These are phyloP conservation scores for Lochmaea crataegi DNA, from an alignment of 2,888 invertebrate species.

Conservation along the genomic window DNA sequence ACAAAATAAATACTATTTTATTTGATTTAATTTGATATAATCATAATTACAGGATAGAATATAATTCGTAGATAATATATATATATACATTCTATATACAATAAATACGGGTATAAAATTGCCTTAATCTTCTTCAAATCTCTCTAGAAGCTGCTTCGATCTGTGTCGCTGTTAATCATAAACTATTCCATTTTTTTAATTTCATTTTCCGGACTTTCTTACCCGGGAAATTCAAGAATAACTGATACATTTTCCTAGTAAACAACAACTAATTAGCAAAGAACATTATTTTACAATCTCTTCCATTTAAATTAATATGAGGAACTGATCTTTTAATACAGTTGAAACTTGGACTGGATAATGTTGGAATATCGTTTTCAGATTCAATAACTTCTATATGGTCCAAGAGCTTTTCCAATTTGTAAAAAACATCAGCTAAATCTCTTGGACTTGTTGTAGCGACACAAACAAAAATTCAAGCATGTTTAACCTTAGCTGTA, in stretches of 20 bases:
- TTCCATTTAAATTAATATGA: not conserved
- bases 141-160: conserved; percentile 43
- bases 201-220: conserved; percentile 48
- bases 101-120: conserved; percentile 36
- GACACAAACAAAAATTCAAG: too few relatives aligned
- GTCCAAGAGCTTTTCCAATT: too few relatives aligned
- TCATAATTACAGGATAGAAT: not conserved
- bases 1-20: conserved; percentile 6
- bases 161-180: conserved; percentile 41
- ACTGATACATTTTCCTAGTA: conserved; percentile 49
- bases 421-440: too few relatives aligned
- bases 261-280: conserved; percentile 46
- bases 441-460: too few relatives aligned
- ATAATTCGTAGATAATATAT: not conserved
- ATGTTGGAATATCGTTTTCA: too few relatives aligned
- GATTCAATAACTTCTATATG: too few relatives aligned
- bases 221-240: conserved; percentile 48
- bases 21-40: not conserved
- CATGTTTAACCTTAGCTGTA: not conserved
- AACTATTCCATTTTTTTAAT: conserved; percentile 49
- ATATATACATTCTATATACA: conserved; percentile 42
- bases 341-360: not conserved
- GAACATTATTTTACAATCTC: conserved; percentile 3
- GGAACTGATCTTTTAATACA: conserved; percentile 4
- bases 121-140: conserved; percentile 31